Evolutionary conservation across 2,888 invertebrate species (phyloP), one percentile per base, ranked within the genome.

Genomic region (Lypha dubia): DNA sequence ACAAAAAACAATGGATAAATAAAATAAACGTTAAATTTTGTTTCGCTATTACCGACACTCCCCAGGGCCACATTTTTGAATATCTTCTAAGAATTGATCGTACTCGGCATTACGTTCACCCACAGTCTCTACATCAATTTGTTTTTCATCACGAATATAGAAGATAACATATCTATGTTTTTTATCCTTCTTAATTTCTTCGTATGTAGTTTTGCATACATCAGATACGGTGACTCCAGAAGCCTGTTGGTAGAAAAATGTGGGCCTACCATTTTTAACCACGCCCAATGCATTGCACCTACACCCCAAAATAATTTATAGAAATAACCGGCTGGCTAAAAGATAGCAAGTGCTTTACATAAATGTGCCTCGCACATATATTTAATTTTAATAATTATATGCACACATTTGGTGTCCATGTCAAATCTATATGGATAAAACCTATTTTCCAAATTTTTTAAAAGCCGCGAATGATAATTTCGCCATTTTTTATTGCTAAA

Each of bases 151-250:
- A 89, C 97, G 96, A 93, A 99, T 97, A 94, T 95, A 97, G 94
- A 97, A 98, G 91, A 99, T 97, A 88, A 98, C 98, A 93, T 98
- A 99, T 92, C 98, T 96, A 93, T 98, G 97, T 92, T 98, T 98
- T 94, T 98, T 98, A 93, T 98, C 97, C 94, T 98, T 98, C 94
- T 99, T 99, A 89, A 99, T 98, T 94, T 98, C 98, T 93, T 98
- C 98, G 93, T 98, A 98, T 89, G 96, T 97, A 87, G 96, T 97
- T 94, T 98, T 97, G 94, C 98, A 98, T 88, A 96, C 95, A 94
- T 98, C 98, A 89, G 98, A 96, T 88, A 99, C 98, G 93, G 97
- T 97, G 89, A 99, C 98, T 92, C 98, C 98, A 91, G 98, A 98
- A 94, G 98, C 97, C 98, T 95, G 84, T 71, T 15, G 53, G 20